A percentile compares a stretch with the other conserved stretches of the same genome.
Conservation (phyloP, 2,888 invertebrate genomes). For the Aradus depressus region DNA sequence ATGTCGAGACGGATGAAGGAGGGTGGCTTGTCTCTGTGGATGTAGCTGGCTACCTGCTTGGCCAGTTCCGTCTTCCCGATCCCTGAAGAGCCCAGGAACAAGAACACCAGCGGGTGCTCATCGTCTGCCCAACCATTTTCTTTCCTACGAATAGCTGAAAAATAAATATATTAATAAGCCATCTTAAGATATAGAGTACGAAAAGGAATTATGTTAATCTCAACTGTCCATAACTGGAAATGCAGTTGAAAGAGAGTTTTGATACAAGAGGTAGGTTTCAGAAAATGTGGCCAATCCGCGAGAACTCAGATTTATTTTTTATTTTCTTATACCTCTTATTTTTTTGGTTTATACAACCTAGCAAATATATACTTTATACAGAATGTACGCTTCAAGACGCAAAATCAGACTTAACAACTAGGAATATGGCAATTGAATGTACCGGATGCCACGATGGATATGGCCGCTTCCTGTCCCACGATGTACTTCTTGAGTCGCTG, state of each 20-base stretch:
- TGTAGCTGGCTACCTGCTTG: slow-evolving; percentile 75
- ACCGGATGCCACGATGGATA: slow-evolving; percentile 64
- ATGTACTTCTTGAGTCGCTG: slow-evolving; percentile 68
- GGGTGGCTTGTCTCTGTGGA: slow-evolving; percentile 66
- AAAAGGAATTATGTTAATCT: no score
- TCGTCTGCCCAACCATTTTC: slow-evolving; percentile 91
- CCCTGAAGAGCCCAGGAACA: slow-evolving; percentile 87
- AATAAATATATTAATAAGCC: no score
- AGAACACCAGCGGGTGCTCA: slow-evolving; percentile 81
- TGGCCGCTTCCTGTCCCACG: slow-evolving; percentile 76
- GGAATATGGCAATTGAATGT: slow-evolving; percentile 23
- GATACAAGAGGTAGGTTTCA: no score
- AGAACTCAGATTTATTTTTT: no score
- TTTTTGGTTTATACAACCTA: no score
- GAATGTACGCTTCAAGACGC: no score
- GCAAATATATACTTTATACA: no score
- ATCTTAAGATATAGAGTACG: no score
- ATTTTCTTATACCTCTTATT: no score
- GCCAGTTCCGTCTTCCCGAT: slow-evolving; percentile 91
- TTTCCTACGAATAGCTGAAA: slow-evolving; percentile 66
- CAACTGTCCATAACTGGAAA: no score
- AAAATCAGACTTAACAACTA: not conserved
- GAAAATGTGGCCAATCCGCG: no score
- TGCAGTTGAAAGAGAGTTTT: no score
- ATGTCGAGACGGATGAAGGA: slow-evolving; percentile 82